phyloP scores from a whole-genome alignment of 1,140 invertebrate species.

The Pseudomyrmex cubaensis region DNA sequence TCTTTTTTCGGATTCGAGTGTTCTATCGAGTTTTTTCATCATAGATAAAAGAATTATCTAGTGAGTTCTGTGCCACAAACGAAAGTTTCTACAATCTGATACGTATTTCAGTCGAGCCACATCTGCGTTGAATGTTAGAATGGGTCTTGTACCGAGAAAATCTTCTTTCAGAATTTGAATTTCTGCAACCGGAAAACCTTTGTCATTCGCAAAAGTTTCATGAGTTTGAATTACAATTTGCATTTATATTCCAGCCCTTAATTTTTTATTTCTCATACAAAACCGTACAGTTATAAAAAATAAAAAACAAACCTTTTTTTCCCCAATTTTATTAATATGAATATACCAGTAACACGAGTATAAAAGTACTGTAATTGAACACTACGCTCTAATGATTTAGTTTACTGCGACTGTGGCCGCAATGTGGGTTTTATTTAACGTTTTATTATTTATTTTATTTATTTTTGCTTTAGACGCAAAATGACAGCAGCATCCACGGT shows the following conservation, averaged over 20 bases:
- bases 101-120: conserved; percentile 14
- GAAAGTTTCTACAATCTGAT: conserved; percentile 45
- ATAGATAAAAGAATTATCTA: conserved; percentile 10
- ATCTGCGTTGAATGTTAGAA: conserved; percentile 35
- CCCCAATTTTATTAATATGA: too few species aligned
- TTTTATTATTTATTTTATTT: too few species aligned
- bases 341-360: too few species aligned
- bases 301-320: not conserved
- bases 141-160: conserved; percentile 23
- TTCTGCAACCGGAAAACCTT: conserved; percentile 19
- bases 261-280: conserved; percentile 16
- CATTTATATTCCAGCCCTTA: not conserved
- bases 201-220: conserved; percentile 44
- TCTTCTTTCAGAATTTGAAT: not conserved
- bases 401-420: too few species aligned
- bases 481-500: conserved; percentile 29
- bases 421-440: too few species aligned
- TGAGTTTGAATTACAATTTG: conserved; percentile 29
- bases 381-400: too few species aligned
- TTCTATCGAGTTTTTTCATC: not conserved
- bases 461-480: conserved; percentile 40
- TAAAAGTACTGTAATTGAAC: too few species aligned
- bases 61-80: not conserved
- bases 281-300: not conserved
- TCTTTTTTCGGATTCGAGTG: conserved; percentile 11